A percentile compares a stretch with the other conserved stretches of the same genome.
Conservation (phyloP, 2,113 vertebrate genomes). For the Lontra canadensis region DNA sequence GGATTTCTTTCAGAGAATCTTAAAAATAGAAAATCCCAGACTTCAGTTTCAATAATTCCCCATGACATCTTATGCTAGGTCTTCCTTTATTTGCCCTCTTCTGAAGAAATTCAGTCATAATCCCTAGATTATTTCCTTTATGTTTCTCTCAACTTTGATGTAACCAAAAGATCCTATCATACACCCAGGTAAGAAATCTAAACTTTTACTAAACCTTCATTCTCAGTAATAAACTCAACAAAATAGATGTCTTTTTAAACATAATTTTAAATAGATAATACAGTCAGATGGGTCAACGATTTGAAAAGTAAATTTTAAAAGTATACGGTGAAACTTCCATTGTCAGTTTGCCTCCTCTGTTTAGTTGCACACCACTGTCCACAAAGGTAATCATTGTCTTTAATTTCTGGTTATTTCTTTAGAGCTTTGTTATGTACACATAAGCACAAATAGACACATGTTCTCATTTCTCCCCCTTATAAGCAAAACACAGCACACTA, state of each 20-base stretch:
- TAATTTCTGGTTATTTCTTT: not conserved
- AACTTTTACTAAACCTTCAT: not conserved
- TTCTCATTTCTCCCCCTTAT: not conserved
- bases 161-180: constrained; percentile 16
- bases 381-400: not conserved
- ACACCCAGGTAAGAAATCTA: not conserved
- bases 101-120: not conserved
- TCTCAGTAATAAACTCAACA: constrained; percentile 25
- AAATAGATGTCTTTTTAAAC: constrained; percentile 1
- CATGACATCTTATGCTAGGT: not conserved
- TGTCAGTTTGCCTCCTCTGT: not conserved
- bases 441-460: not conserved
- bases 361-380: not conserved
- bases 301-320: not conserved
- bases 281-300: not conserved
- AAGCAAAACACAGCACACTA: not conserved
- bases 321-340: not conserved
- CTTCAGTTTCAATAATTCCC: constrained; percentile 29
- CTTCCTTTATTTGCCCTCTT: not conserved
- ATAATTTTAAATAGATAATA: not conserved
- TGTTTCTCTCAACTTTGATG: not conserved
- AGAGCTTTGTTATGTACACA: not conserved
- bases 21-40: constrained; percentile 18
- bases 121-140: constrained; percentile 35
- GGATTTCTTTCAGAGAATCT: not conserved